Percentiles rank a stretch among this genome's conserved stretches.
Evolutionary conservation across 1,140 invertebrate genomes (phyloP).

Genomic region (Caenorhabditis latens): DNA sequence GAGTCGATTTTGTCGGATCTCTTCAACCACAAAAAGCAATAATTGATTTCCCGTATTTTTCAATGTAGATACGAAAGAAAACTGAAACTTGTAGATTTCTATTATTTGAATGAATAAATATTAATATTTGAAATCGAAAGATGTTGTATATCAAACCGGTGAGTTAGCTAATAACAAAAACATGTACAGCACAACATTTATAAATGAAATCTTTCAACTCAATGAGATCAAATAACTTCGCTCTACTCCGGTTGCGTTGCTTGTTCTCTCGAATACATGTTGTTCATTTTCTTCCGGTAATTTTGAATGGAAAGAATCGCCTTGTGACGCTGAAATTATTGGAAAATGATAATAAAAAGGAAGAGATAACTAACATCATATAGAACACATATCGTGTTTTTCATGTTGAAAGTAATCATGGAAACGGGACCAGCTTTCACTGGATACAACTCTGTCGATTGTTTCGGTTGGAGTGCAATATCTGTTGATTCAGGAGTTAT

Average conservation of each 20-base stretch:
- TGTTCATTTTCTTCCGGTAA: background rate
- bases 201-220: too few species aligned
- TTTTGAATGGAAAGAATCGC: background rate
- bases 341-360: background rate
- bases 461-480: background rate
- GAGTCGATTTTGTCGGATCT: conserved; percentile 23
- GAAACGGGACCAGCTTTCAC: background rate
- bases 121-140: too few species aligned
- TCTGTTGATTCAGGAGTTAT: background rate
- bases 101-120: too few species aligned
- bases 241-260: background rate
- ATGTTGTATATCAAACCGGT: too few species aligned
- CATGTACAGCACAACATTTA: too few species aligned
- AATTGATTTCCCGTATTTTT: background rate
- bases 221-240: background rate
- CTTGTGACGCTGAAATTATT: background rate
- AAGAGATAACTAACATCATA: conserved; percentile 8
- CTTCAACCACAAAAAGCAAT: background rate
- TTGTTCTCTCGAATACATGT: background rate
- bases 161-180: too few species aligned
- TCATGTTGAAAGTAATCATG: background rate
- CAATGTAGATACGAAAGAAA: too few species aligned
- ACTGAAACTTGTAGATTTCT: too few species aligned
- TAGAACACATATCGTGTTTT: background rate
- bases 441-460: background rate